Conservation (phyloP, 2,888 invertebrate species). For the Zaprionus bogoriensis region DNA sequence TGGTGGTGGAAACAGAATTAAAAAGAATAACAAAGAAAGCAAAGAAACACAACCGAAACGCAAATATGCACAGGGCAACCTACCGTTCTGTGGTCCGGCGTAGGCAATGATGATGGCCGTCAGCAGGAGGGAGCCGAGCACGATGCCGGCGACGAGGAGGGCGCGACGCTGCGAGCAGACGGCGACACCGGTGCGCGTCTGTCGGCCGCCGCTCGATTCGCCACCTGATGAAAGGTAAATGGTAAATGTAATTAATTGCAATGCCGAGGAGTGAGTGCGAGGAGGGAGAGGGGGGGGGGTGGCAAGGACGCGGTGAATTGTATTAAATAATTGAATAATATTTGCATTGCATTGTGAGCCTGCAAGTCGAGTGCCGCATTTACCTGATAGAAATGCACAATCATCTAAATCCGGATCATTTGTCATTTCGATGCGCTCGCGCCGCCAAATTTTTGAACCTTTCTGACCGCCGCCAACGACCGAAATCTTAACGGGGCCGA, state of each 20-base stretch:
- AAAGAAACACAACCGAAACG: constrained; percentile 47
- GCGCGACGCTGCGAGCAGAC: constrained; percentile 94
- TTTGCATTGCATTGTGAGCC: constrained; percentile 16
- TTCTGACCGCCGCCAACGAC: constrained; percentile 83
- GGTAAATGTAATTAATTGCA: constrained; percentile 75
- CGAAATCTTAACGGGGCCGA: constrained; percentile 83
- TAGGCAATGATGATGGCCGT: constrained; percentile 95
- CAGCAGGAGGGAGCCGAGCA: constrained; percentile 90
- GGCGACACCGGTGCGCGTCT: constrained; percentile 86
- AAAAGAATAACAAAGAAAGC: constrained; percentile 24
- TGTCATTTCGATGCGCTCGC: constrained; percentile 89
- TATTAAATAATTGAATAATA: constrained; percentile 30
- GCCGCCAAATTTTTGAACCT: constrained; percentile 83
- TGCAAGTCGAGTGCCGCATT: neutral
- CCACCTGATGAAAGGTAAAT: constrained; percentile 81
- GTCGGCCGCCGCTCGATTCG: constrained; percentile 82
- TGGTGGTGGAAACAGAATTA: constrained; percentile 49
- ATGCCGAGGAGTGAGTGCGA: neutral
- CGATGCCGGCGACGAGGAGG: constrained; percentile 90
- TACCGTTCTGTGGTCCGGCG: constrained; percentile 93
- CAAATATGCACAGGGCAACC: constrained; percentile 75
- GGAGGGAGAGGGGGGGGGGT: neutral
- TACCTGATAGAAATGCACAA: constrained; percentile 95
- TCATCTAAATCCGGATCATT: constrained; percentile 94
- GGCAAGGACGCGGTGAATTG: constrained; percentile 19